Percentiles rank a stretch among this genome's conserved stretches.
Conservation (phyloP, 2,113 vertebrate species). For the Anhinga rufa region DNA sequence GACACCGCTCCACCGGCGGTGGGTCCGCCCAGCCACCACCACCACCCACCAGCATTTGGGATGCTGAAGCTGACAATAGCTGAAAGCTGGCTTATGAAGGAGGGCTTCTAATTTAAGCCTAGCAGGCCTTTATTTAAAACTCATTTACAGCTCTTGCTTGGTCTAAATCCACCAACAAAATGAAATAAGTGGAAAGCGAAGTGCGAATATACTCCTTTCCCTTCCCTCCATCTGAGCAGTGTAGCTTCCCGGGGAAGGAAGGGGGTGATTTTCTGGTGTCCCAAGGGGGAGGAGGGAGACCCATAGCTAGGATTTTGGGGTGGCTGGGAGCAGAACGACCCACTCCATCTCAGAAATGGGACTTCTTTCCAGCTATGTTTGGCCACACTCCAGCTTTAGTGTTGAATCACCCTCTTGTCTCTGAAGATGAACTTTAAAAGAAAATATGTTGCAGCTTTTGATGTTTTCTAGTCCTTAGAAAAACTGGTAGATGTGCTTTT, state of each 20-base stretch:
- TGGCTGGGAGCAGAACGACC: neutral
- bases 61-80: neutral
- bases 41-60: neutral
- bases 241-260: neutral
- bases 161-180: neutral
- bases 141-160: neutral
- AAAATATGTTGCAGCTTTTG: neutral
- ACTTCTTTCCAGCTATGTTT: neutral
- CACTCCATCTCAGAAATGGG: neutral
- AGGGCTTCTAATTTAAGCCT: neutral
- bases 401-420: neutral
- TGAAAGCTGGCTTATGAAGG: neutral
- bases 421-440: neutral
- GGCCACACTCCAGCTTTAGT: neutral
- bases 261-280: neutral
- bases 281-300: neutral
- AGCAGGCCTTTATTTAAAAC: neutral
- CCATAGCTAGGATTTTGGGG: neutral
- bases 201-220: neutral
- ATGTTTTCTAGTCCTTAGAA: neutral
- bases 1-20: fast-evolving
- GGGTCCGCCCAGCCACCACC: neutral
- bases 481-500: neutral
- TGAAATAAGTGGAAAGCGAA: neutral
- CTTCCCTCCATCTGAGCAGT: fast-evolving